Conservation (phyloP, 2,888 invertebrate species). For the Rhaphigaster nebulosa region DNA sequence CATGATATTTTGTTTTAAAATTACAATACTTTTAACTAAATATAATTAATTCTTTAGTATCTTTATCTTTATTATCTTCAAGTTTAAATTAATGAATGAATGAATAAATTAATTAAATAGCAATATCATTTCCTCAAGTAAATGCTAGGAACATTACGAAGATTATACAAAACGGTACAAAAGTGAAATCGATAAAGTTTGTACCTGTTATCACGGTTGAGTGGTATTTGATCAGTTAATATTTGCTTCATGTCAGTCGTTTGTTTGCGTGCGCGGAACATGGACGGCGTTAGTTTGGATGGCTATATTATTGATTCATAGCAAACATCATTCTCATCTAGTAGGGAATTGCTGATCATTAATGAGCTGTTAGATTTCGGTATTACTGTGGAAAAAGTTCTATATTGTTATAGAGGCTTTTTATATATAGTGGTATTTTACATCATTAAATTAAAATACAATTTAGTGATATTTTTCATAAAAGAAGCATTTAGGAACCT, state of each 20-base stretch:
- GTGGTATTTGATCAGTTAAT: conserved; percentile 13
- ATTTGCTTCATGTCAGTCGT: neutral
- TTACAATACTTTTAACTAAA: no score
- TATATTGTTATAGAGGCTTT: no score
- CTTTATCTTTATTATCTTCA: no score
- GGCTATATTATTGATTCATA: neutral
- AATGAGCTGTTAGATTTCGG: neutral
- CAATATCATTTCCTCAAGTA: no score
- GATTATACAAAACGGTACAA: neutral
- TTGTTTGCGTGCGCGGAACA: neutral
- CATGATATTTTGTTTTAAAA: no score
- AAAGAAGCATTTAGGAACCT: no score
- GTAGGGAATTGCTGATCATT: neutral
- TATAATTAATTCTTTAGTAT: no score
- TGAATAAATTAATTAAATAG: no score
- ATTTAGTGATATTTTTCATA: no score
- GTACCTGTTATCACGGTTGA: conserved; percentile 13
- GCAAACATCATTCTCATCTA: neutral
- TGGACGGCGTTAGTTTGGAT: neutral
- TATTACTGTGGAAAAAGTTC: neutral
- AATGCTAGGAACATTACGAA: neutral
- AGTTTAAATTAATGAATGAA: no score
- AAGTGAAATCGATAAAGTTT: neutral
- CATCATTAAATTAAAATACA: no score
- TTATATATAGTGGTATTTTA: no score